A percentile compares a stretch with the other conserved stretches of the same genome.
Conservation (phyloP, 2,888 invertebrate species). For the Sepioteuthis lessoniana region DNA sequence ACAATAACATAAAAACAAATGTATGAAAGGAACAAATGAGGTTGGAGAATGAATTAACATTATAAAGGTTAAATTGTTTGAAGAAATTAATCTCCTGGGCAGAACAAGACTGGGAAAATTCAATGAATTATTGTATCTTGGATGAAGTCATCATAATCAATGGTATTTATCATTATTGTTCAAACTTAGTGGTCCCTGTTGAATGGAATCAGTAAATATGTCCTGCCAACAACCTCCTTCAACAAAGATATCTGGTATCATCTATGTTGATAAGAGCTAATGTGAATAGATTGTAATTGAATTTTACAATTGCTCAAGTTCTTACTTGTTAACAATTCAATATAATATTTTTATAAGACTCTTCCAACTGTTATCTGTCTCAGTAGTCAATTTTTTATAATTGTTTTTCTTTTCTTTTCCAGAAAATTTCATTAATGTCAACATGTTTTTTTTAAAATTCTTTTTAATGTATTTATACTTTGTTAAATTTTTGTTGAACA, state of each 20-base stretch:
- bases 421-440: neutral
- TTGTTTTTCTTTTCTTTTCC: neutral
- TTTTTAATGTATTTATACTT: neutral
- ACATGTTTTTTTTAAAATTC: neutral
- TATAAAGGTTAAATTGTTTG: neutral
- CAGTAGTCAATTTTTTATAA: neutral
- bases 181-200: neutral
- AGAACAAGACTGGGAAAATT: neutral
- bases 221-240: neutral
- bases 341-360: neutral
- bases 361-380: neutral
- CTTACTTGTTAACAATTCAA: neutral
- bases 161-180: neutral
- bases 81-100: neutral
- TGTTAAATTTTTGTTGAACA: no score
- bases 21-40: neutral
- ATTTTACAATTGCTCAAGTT: neutral
- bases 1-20: neutral
- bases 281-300: slow-evolving; percentile 15
- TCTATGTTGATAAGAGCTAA: neutral
- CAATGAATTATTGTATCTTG: neutral
- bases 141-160: neutral
- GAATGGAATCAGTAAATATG: neutral
- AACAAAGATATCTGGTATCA: neutral
- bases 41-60: neutral